Percentiles rank a stretch among this genome's conserved stretches.
Conservation (phyloP, 2,797 vertebrate species). For the Phyllotis vaccarum region DNA sequence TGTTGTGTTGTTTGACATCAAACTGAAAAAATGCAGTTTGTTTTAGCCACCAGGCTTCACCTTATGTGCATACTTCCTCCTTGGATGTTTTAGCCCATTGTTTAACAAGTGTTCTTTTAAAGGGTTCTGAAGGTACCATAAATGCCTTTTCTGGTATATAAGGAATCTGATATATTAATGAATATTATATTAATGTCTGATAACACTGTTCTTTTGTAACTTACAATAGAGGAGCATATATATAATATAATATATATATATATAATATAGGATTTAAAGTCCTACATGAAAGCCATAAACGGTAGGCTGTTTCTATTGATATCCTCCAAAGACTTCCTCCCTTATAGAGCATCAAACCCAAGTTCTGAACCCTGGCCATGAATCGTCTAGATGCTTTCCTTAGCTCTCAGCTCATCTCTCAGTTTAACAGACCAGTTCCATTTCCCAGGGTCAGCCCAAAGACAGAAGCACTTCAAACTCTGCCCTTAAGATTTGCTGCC, state of each 20-base stretch:
- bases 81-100: not conserved
- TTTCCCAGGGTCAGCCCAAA: not conserved
- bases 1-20: not conserved
- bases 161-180: not conserved
- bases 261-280: not conserved
- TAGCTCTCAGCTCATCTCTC: not conserved
- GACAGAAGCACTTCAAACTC: rapidly evolving
- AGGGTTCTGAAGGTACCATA: not conserved
- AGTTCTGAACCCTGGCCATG: no score
- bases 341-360: not conserved
- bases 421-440: not conserved
- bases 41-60: not conserved
- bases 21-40: not conserved
- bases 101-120: not conserved
- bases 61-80: not conserved
- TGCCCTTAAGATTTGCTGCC: not conserved
- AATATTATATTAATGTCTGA: not conserved
- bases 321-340: not conserved
- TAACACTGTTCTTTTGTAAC: not conserved
- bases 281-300: not conserved
- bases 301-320: not conserved
- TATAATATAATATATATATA: no score
- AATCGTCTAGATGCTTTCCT: rapidly evolving
- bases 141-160: not conserved
- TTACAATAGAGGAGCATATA: not conserved